phyloP scores from a whole-genome alignment of 2,888 invertebrate species.

The Deroplatys truncata region DNA sequence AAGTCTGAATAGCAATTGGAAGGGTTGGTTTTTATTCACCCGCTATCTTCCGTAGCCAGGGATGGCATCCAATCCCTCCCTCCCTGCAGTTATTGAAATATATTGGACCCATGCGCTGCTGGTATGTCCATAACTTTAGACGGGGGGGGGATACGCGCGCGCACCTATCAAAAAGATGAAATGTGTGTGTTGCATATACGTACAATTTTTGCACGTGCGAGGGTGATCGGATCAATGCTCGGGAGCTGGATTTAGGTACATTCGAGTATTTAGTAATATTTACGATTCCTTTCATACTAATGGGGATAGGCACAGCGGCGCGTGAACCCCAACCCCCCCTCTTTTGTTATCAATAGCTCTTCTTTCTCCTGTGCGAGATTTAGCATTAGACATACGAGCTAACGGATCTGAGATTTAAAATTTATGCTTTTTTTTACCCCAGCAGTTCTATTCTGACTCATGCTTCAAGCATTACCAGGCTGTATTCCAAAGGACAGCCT shows the following conservation, averaged over 20 bases:
- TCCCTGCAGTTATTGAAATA: slow-evolving; percentile 2
- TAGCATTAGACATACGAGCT: neutral
- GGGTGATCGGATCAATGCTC: neutral
- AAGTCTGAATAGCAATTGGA: slow-evolving; percentile 21
- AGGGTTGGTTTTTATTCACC: neutral
- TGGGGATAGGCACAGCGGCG: neutral
- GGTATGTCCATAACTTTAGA: neutral
- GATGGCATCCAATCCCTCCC: neutral
- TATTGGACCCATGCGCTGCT: neutral
- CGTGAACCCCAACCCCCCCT: too few species aligned
- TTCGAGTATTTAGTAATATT: neutral
- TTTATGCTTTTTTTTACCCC: neutral
- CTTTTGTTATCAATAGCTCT: neutral
- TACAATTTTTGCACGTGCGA: neutral
- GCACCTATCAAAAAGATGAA: slow-evolving; percentile 4
- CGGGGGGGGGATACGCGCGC: neutral
- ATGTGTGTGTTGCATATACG: slow-evolving; percentile 8
- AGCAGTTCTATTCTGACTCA: too few species aligned
- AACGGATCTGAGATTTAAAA: neutral
- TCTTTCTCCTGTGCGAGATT: neutral
- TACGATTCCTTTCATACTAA: neutral
- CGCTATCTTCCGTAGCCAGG: neutral
- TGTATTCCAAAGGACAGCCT: too few species aligned
- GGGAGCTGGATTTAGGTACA: neutral
- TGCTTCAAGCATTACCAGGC: too few species aligned